Evolutionary conservation across 2,888 invertebrate species (phyloP), one percentile per base, ranked within the genome.

Genomic region (Carcina quercana): DNA sequence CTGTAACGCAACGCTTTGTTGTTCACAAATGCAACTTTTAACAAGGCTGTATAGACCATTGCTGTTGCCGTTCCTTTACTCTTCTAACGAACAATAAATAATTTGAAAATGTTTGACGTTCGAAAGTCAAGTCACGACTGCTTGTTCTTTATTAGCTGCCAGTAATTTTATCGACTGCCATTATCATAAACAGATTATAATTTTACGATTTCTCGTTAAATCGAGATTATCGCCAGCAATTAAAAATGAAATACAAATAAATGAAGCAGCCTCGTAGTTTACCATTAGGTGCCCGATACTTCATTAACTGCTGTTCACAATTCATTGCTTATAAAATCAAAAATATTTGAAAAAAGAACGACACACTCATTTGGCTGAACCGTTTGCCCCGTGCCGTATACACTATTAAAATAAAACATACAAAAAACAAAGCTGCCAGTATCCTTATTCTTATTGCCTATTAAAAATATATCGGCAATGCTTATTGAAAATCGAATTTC

Each of bases 301-400:
- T 70, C 71, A 73, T 75, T 74, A 74, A 66, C 60, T 59, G 63
- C 61, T 57, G 65, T 64, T 62, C 67, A 66, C 62, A 65, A 65
- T 70, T 63, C 68, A 70, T 68, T 66, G 62, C 67, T 55, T 61
- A 69, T 76, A 78, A 74, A n/a, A 75, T 72, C 75, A 76, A 61
- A 64, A 53, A 51, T n/a, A 49, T 24, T 50, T 47, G 57, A 68
- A 73, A 73, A 74, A 67, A 49, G 11, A 66, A 73, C 53, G 61
- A 65, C 54, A 34, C 38, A 50, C 65, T 75, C 71, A 68, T 78
- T 75, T 72, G 53, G 66, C 49, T 53, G 54, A 50, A 59, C 59
- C 55, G 65, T 69, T 66, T 63, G 54, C 51, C 60, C 59, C 55
- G 65, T 69, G 66, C 63, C 64, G 53, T 63, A 52, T 55, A 53